These are phyloP conservation scores for Julus scanicus DNA, from an alignment of 2,888 invertebrate species.

Conservation along the genomic window DNA sequence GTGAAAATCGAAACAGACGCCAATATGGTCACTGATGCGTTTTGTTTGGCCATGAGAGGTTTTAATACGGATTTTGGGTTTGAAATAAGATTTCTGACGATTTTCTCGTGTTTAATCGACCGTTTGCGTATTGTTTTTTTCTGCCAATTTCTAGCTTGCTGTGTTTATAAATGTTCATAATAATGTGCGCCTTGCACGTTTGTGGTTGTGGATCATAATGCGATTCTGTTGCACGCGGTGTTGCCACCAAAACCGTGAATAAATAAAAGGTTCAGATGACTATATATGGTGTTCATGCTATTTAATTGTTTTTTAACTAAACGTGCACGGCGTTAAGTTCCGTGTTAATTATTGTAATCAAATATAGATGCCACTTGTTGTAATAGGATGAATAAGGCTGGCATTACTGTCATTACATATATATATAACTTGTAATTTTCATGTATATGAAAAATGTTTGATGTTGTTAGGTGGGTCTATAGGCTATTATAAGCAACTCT, in stretches of 20 bases:
- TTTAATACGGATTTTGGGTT: neutral
- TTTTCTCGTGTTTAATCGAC: neutral
- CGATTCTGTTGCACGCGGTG: neutral
- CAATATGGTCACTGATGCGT: neutral
- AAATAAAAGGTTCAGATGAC: constrained; percentile 3
- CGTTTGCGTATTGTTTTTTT: neutral
- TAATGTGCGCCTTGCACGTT: neutral
- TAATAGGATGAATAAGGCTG: no score
- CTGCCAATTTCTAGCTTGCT: neutral
- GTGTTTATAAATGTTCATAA: neutral
- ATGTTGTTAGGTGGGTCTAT: no score
- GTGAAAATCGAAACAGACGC: constrained; percentile 17
- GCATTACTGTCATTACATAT: no score
- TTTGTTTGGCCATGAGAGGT: neutral
- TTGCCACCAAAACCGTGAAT: constrained; percentile 1
- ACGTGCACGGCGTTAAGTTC: no score
- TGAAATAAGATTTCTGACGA: neutral
- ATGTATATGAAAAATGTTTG: no score
- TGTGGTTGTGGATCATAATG: neutral
- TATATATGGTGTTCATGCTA: neutral
- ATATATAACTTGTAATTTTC: no score
- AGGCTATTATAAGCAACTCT: no score
- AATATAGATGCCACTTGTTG: no score
- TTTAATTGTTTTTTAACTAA: neutral
- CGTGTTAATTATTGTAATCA: no score